Conservation (phyloP, 2,797 vertebrate genomes). For the Limosa lapponica region DNA sequence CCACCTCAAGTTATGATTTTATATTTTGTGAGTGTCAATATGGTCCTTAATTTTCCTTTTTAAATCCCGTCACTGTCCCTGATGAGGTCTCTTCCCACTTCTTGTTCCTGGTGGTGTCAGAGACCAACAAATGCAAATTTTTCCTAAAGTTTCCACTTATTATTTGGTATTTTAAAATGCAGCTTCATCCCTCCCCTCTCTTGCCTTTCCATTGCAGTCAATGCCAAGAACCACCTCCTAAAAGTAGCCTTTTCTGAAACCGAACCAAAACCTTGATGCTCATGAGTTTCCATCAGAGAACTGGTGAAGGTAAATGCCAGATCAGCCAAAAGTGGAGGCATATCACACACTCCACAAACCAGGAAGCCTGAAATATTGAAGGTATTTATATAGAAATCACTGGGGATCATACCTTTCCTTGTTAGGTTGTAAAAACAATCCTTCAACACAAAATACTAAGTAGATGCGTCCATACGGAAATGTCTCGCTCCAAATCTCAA, state of each 20-base stretch:
- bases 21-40: not conserved
- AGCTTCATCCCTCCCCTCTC: not conserved
- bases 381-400: not conserved
- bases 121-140: not conserved
- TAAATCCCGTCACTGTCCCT: not conserved
- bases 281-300: not conserved
- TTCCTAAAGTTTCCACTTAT: not conserved
- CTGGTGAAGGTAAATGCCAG: not conserved
- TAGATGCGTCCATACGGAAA: not conserved
- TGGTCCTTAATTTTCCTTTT: not conserved
- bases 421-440: not conserved
- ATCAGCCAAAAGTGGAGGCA: not conserved
- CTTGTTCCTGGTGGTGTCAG: not conserved
- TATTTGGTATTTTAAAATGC: not conserved
- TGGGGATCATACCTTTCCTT: not conserved
- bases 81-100: not conserved
- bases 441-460: not conserved
- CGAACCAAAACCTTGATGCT: not conserved
- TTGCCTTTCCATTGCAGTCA: not conserved
- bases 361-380: not conserved
- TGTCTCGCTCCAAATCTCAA: not conserved
- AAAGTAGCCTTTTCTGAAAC: not conserved
- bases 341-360: not conserved
- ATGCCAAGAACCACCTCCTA: not conserved
- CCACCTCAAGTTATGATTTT: slow-evolving; percentile 34